Base-by-base conservation (phyloP, 2,888 invertebrate species). In the Tuberolachnus salignus region DNA sequence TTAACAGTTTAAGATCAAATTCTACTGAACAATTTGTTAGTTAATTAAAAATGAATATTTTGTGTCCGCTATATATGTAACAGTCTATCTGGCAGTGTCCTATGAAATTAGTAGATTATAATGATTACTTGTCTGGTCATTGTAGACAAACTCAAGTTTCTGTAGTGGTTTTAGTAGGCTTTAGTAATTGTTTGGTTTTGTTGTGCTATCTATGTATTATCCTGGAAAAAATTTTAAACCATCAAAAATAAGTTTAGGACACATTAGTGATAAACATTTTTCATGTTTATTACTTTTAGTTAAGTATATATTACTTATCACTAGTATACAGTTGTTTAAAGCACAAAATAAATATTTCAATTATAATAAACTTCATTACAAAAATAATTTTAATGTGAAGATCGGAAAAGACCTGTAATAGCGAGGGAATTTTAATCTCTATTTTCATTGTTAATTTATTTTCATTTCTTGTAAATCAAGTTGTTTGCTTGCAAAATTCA, bases 181-280 rank as follows among this genome's bases (percentile, higher is more conserved):
- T 78, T 59, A 51, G 21, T 69, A 78, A 78, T 69, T n/a, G 69
- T 67, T 51, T 78, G 67, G 59, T 67, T 78, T 59, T 69, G 69
- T 78, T 61, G 67, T 78, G 49, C 21, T 78, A 51, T 78, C 57
- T n/a, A n/a, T n/a, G n/a, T 61, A 78, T 51, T 78, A 59, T 78
- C 78, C 78, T 78, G 78, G 69, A 78, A 78, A 78, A 75, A 75
- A 75, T 64, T 55, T 51, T 74, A 53, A 53, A 67, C 57, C 4
- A 26, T 14, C 19, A 67, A 57, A 34, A 49, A 23, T 57, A 1
- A 16, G 16, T 53, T 64, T 74, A 64, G 19, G 23, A 42, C 57
- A 63, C 21, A 57, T 46, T 63, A 53, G 42, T 74, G 42, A 64
- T 53, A 6, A 51, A 21, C 23, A 74, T 74, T 53, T n/a, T n/a